These are phyloP conservation scores for Drosophila neotestacea DNA, from an alignment of 2,888 invertebrate genomes.

Conservation along the genomic window DNA sequence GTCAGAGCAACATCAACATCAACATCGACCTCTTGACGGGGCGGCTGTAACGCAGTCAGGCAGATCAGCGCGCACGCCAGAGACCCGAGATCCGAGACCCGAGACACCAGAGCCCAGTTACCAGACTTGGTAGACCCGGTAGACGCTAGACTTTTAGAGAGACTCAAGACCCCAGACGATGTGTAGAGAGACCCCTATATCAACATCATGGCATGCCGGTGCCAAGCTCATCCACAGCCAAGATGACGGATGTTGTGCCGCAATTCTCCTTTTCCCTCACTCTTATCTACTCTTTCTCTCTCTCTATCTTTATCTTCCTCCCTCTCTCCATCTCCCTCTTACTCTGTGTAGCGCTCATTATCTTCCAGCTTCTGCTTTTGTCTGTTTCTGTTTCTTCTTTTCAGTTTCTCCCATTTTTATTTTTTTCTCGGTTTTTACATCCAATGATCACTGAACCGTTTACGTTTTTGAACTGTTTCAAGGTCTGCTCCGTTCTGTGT, in stretches of 20 bases:
- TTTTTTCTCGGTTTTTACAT: slow-evolving; percentile 73
- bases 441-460: slow-evolving; percentile 85
- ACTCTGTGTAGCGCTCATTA: slow-evolving; percentile 31
- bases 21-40: slow-evolving; percentile 64
- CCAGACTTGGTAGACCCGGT: not conserved
- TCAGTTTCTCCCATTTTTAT: slow-evolving; percentile 54
- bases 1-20: slow-evolving; percentile 10
- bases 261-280: slow-evolving; percentile 8
- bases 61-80: slow-evolving; percentile 81
- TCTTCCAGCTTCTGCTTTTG: slow-evolving; percentile 24
- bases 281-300: not conserved
- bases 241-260: slow-evolving; percentile 77
- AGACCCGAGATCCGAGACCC: slow-evolving; percentile 20
- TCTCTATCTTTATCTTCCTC: slow-evolving; percentile 6
- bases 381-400: slow-evolving; percentile 25
- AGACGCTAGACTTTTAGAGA: slow-evolving; percentile 4
- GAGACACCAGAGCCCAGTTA: not conserved
- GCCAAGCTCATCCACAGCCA: slow-evolving; percentile 63
- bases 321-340: slow-evolving; percentile 22
- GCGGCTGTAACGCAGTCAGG: slow-evolving; percentile 71
- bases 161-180: slow-evolving; percentile 17
- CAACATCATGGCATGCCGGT: slow-evolving; percentile 33
- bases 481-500: slow-evolving; percentile 77
- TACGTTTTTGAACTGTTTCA: slow-evolving; percentile 85
- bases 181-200: slow-evolving; percentile 21